Base-by-base conservation (phyloP, 2,888 invertebrate genomes). In the Lepas anatifera region DNA sequence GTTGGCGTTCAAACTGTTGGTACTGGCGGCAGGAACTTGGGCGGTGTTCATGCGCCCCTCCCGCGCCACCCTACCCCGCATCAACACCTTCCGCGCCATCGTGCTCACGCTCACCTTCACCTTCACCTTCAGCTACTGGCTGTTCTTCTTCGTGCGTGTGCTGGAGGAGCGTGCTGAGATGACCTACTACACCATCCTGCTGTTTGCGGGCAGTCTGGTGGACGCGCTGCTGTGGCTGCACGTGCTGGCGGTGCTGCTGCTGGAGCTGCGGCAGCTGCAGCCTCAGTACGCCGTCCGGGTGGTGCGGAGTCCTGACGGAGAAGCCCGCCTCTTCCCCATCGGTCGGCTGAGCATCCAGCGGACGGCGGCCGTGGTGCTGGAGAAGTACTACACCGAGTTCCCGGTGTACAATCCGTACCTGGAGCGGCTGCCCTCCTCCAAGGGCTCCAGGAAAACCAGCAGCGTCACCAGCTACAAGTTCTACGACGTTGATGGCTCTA, bases 361-460 rank as follows among this genome's bases (percentile, higher is more conserved):
- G 76, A 94, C 97, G 0, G 96, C 98, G 0, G 91, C 95, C 10
- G 93, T 92, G 89, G 89, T 95, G 7, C 81, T 98, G 58, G 95
- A 97, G 80, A 89, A 89, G 76, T 99, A 99, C 81, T 96, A 97
- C 78, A 89, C 93, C 0, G 95, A 95, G 78, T 99, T 99, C 80
- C 88, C 94, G 0, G 91, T 95, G 74, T 99, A 95, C 79, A 99
- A 99, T 82, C 96, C 96, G 0, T 96, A 96, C 79, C 83, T 96
- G 77, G 95, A 96, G 79, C 87, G 93, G 73, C 85, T 94, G 76
- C 94, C 95, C 10, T 74, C 76, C 22, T 74, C 76, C 22, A 73
- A 75, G 64, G 75, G 75, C 66, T 71, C 73, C 29, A 73, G 73
- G 73, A 58, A 58, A 22, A 75, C 77, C 41, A 76, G 77, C 50